Evolutionary conservation across 2,888 invertebrate genomes (phyloP), one percentile per base, ranked within the genome.

Genomic region (Drosophila fungiperda): DNA sequence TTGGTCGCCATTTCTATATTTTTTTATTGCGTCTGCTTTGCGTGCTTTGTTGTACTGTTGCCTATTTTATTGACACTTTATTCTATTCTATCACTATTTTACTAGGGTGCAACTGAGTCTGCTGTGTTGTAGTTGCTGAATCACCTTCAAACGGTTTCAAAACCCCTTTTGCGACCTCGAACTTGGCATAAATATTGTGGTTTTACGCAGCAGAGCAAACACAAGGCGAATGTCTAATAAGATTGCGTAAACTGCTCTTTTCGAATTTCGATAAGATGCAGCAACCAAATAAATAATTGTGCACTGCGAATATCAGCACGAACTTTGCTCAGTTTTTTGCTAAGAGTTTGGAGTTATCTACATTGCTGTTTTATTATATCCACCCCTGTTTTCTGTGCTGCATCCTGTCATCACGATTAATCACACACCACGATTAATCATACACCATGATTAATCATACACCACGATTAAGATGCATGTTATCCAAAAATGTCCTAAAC

Each of bases 201-300:
- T 49, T 9, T 23, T 20, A 20, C 3, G 26, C 20, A 12, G n/a
- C 12, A 35, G 12, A 40, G 55, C 29, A 53, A 71, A 64, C 17
- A 40, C 29, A 67, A 59, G 63, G 69, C 76, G 62, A 83, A 85
- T 85, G 77, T 7, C 71, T 77, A 89, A 85, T 89, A 84, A 89
- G 85, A 89, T 85, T 82, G 74, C 75, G 70, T 50, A 26, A 42
- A 35, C 2, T 6, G 40, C 23, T 40, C 32, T 35, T 12, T 78
- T 64, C 66, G 65, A 72, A 29, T 26, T 69, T n/a, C 59, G 65
- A 85, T 42, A 33, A 42, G 3, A 4, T 7, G 20, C 45, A 17
- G 7, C 49, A 52, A 61, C 59, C 52, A 64, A 52, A 57, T 57
- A 73, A 74, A 53, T 20, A 54, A 33, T 45, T 32, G 23, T 23